These are phyloP conservation scores for Charadrius vociferus DNA, from an alignment of 2,113 vertebrate species.

Conservation along the genomic window DNA sequence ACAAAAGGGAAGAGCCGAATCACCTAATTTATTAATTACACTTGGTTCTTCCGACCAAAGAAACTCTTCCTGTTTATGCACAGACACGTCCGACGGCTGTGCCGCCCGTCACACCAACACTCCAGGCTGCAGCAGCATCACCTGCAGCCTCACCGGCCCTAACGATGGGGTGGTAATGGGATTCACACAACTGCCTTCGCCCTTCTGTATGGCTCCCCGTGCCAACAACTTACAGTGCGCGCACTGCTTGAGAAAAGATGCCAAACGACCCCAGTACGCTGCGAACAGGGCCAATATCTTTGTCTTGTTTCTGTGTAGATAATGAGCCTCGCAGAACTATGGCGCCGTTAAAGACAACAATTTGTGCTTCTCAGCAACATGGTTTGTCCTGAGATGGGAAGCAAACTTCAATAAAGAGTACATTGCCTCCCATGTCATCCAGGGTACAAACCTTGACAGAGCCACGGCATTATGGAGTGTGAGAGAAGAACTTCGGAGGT, in stretches of 20 bases:
- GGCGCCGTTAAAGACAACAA: rapidly evolving
- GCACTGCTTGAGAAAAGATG: no score
- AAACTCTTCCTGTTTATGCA: neutral
- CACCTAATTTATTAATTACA: neutral
- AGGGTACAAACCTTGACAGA: neutral
- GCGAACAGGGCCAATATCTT: no score
- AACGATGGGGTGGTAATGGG: rapidly evolving
- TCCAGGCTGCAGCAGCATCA: rapidly evolving
- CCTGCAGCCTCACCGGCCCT: rapidly evolving
- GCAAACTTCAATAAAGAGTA: neutral
- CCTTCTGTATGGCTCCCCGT: rapidly evolving
- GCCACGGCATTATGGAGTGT: rapidly evolving
- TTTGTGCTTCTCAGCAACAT: neutral
- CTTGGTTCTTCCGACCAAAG: neutral
- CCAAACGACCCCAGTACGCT: rapidly evolving
- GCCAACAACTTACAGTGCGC: no score
- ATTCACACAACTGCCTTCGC: rapidly evolving
- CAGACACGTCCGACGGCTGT: rapidly evolving
- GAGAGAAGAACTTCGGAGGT: neutral
- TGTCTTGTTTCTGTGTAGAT: neutral
- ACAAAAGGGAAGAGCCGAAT: neutral
- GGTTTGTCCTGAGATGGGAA: neutral
- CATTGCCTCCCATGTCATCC: rapidly evolving
- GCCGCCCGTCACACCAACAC: rapidly evolving
- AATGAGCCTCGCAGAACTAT: neutral